Base-by-base conservation (phyloP, 2,113 vertebrate species). In the Heterotilapia buettikoferi region DNA sequence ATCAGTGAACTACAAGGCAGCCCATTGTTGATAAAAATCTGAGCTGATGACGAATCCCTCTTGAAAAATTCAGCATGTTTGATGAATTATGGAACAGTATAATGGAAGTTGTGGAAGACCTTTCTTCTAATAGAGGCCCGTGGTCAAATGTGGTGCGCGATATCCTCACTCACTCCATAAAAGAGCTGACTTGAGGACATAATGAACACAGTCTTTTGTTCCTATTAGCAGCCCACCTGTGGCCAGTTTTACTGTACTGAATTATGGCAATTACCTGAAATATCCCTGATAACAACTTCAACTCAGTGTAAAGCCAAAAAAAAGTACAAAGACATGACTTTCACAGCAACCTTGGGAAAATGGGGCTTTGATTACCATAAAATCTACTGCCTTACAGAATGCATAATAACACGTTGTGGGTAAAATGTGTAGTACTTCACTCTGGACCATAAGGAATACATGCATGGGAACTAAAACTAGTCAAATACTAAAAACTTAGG, bases 341-440 rank as follows among this genome's bases (percentile, higher is more conserved):
- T 95, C 43, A 76, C 82, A 83, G 80, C 94, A 95, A 95, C 96
- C 95, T 96, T 94, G 92, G 73, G 45, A 92, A 94, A 96, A 88
- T 56, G 11, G 61, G 85, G 82, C 81, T 90, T 93, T 91, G 86
- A 94, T 95, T 93, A 94, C 80, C 93, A 93, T 94, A 94, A 95
- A 95, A 95, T 95, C 87, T 93, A 94, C 93, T 92, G 90, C 82
- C 88, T 94, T 84, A 92, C 93, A 89, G 90, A 93, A 93, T 94
- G 89, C 89, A 90, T 89, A 93, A 93, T 90, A 94, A 86, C 83
- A 79, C 61, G 21, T 88, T 90, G 86, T 90, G 88, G 84, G 88
- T 94, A 89, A 94, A 95, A 88, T 84, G 87, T 59, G 26, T 21
- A 90, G 90, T 71, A 81, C 87, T 89, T 87, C 85, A 43, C 73